Evolutionary conservation across 2,113 vertebrate genomes (phyloP).

Genomic region (Notechis scutatus): DNA sequence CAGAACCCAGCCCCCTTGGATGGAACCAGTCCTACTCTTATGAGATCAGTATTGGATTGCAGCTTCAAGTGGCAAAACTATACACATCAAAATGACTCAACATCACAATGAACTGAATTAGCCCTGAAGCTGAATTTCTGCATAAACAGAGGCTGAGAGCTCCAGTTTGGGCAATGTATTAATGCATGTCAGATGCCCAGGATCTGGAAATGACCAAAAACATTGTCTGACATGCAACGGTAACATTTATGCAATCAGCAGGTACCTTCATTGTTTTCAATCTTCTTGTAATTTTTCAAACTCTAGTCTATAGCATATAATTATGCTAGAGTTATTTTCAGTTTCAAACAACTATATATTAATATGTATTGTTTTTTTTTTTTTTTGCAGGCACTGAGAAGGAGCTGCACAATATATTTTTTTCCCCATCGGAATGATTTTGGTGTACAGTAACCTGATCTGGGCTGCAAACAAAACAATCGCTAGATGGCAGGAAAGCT

Average conservation of each 20-base stretch:
- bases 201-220: constrained; percentile 15
- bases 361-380: background rate
- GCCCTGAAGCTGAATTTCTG: background rate
- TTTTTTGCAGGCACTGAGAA: background rate
- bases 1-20: background rate
- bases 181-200: background rate
- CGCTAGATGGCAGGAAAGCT: background rate
- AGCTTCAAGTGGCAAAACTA: background rate
- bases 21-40: background rate
- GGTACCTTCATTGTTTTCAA: background rate
- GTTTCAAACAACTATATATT: background rate
- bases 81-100: background rate
- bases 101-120: background rate
- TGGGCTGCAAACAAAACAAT: background rate
- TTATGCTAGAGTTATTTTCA: background rate
- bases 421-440: background rate
- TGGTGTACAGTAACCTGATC: background rate
- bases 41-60: background rate
- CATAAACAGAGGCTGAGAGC: constrained; percentile 8
- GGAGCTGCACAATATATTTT: background rate
- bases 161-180: background rate
- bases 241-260: constrained; percentile 13
- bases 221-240: background rate
- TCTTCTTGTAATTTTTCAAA: background rate
- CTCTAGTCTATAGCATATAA: background rate